A percentile compares a stretch with the other conserved stretches of the same genome.
Evolutionary conservation across 2,113 vertebrate species (phyloP).

Genomic region (Chaetorhynchus papuensis): DNA sequence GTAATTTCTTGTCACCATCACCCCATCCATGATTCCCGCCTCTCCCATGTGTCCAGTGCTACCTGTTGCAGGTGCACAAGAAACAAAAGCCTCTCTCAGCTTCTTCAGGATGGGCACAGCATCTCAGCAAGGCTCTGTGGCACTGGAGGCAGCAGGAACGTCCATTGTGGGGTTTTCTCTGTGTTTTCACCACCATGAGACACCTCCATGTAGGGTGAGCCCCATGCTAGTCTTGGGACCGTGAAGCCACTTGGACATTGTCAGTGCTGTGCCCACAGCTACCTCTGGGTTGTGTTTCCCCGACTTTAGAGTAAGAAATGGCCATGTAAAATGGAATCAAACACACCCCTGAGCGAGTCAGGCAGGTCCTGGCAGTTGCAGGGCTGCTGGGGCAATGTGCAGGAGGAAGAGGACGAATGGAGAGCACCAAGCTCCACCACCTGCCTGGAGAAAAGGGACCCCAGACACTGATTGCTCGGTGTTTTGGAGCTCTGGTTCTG

Average conservation of each 20-base stretch:
- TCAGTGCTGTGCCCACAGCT: neutral
- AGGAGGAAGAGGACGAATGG: neutral
- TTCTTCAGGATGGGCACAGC: neutral
- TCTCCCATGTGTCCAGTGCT: fast-evolving
- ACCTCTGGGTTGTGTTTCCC: neutral
- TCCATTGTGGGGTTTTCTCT: fast-evolving
- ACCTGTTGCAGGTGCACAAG: neutral
- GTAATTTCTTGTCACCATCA: fast-evolving
- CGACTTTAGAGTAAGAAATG: neutral
- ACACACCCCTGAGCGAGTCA: fast-evolving
- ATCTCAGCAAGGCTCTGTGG: neutral
- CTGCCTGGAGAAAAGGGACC: neutral
- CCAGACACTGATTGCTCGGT: fast-evolving
- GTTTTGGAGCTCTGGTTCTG: neutral
- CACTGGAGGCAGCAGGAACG: neutral
- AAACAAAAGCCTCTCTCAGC: neutral
- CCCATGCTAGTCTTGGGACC: fast-evolving
- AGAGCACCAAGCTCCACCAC: fast-evolving
- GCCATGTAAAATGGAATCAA: fast-evolving
- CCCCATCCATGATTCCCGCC: neutral
- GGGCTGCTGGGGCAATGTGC: fast-evolving
- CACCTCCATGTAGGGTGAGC: neutral
- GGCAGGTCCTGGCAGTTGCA: neutral
- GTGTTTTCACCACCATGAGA: neutral
- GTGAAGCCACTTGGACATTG: fast-evolving